A percentile compares a stretch with the other conserved stretches of the same genome.
Conservation (phyloP, 2,113 vertebrate genomes). For the Stictonetta naevosa region DNA sequence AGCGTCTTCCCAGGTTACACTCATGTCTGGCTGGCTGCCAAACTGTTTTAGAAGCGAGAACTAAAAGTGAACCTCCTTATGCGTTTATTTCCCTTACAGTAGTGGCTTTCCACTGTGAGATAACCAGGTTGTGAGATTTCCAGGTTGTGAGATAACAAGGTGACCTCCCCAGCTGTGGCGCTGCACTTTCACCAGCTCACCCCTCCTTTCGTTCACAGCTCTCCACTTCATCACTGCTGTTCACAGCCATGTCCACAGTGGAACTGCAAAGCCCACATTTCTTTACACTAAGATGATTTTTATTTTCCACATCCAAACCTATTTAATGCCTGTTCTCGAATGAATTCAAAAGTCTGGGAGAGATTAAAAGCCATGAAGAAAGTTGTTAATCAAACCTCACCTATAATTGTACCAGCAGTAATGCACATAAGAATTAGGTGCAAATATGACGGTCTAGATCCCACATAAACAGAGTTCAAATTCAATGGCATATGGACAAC, state of each 20-base stretch:
- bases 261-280: background rate
- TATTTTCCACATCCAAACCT: background rate
- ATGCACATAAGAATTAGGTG: background rate
- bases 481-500: background rate
- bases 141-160: background rate
- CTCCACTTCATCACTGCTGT: background rate
- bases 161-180: background rate
- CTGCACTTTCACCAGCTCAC: background rate
- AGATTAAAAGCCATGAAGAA: background rate
- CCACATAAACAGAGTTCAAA: background rate
- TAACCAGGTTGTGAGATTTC: too few relatives aligned
- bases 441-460: background rate
- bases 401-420: background rate
- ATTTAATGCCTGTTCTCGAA: background rate
- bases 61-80: background rate
- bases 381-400: background rate
- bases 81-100: background rate
- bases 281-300: background rate
- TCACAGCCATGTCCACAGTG: background rate
- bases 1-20: fast-evolving
- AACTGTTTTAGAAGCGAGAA: background rate
- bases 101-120: background rate
- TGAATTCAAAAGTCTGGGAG: background rate
- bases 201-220: fast-evolving
- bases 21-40: background rate